Evolutionary conservation across 2,113 vertebrate species (phyloP), one percentile per base, ranked within the genome.

Genomic region (Pangasianodon hypophthalmus): DNA sequence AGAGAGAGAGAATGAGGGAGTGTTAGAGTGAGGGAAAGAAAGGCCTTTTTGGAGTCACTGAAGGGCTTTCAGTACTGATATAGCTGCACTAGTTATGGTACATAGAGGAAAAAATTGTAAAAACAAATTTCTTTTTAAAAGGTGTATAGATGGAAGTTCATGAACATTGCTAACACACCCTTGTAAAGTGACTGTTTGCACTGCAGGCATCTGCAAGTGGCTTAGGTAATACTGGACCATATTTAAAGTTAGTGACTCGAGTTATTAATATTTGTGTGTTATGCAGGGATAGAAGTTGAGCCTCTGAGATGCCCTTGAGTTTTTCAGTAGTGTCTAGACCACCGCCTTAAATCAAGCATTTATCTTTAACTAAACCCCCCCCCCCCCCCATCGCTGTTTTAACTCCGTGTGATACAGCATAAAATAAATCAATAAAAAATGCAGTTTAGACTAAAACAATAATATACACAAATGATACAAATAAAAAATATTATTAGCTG

Each of bases 1-100:
- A 95, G 93, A 95, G 95, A 94, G 85, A 90, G 92, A 88, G 88
- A 73, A 88, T 75, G 90, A 92, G 77, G 87, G 69, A 87, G 58
- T 58, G 56, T 48, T 62, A 75, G 85, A 58, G 82, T 80, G 87
- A 87, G 87, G 52, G 41, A 85, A 48, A 85, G 29, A 88, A 80
- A 85, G 69, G 79, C 88, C 75, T 90, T 91, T 88, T 86, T 87
- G 86, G 48, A 86, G 73, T 86, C 84, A 89, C 71, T 89, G 85
- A 56, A 54, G 82, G 58, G 82, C 54, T 90, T 88, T 85, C 73
- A 90, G 18, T 88, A 54, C 11, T 56, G 26, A 64, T 56, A 37
- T 75, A 18, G 6, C 75, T 81, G 50, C 24, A 48, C 44, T 32
- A 44, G 84, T 52, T 64, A 32, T 37, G 44, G 84, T 82, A 71